Evolutionary conservation across 2,888 invertebrate species (phyloP), one percentile per base, ranked within the genome.

Genomic region (Endotricha flammealis): DNA sequence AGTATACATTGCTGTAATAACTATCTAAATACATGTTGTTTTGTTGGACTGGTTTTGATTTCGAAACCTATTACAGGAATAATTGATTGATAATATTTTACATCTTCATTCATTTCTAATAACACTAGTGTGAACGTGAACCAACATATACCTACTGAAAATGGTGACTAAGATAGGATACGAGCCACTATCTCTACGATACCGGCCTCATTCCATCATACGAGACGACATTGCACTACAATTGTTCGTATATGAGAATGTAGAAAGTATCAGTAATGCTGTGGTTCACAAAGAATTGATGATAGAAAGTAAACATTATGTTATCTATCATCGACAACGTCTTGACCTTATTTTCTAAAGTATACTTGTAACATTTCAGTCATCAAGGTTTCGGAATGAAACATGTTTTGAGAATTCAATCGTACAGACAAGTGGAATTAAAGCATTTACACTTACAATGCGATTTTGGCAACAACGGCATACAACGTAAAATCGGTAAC

Each of bases 111-210:
- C 27, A 14, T 28, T 31, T 31, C 17, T 22, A 20, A 4, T 20
- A 20, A 4, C 6, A 6, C 2, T 16, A 6, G 68, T 46, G 45
- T 49, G 33, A 33, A 24, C 25, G 22, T 35, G 16, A 25, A 42
- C 50, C 47, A n/a, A n/a, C n/a, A n/a, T n/a, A n/a, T n/a, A n/a
- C n/a, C n/a, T n/a, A 52, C 62, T 66, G 68, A 64, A 74, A 69
- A 64, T 49, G 52, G 59, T 57, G 58, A 55, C 61, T 64, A 57
- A 55, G 63, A 69, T 54, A 54, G 50, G 41, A 53, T 48, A 50
- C 48, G 46, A 64, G 54, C 52, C 59, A 61, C 53, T 64, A 60
- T 64, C 51, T 60, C 32, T 47, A 54, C 54, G 54, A 42, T 48
- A 45, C 50, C 42, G 59, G 48, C 47, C 41, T 40, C 54, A 53